Base-by-base conservation (phyloP, 2,888 invertebrate genomes). In the Bombylius discolor region DNA sequence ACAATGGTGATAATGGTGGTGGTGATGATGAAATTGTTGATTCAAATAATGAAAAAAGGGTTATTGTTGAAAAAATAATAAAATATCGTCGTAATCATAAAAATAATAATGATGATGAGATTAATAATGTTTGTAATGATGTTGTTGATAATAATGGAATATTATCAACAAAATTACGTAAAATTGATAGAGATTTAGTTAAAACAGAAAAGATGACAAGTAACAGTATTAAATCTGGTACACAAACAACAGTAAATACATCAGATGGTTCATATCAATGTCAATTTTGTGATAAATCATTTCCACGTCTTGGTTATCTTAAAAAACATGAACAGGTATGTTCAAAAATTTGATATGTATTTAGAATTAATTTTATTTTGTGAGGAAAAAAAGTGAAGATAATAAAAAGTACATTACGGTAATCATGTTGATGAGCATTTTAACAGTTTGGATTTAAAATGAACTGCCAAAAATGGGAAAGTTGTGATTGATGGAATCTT, bases 311-410 rank as follows among this genome's bases (percentile, higher is more conserved):
- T 63, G 87, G 87, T 61, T 88, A 89, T 72, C 81, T 93, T 65
- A 90, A 90, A 77, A 87, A 90, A 76, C 93, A 93, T 79, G 90
- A 93, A 76, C 92, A 92, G 87, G 92, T 92, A 74, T 70, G 76
- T 67, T 39, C 13, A 47, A 48, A 23, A 23, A 23, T 23, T 23
- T 23, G 23, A 23, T 23, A 23, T 1, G 23, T 23, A 23, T 23
- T 23, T 23, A 23, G 23, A 23, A 3, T 23, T 23, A 23, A 23
- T 23, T 23, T 23, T 23, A 23, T 23, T 23, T 23, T 23, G 23
- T 23, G 3, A 23, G 23, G 3, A 23, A 23, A 23, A 23, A 23
- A 23, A 23, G 23, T 2, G 23, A 23, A 23, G 23, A 23, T 23
- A 23, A 23, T 23, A 23, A 23, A 23, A 23, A 23, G 23, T 23